These are phyloP conservation scores for Deilephila elpenor DNA, from an alignment of 2,888 invertebrate genomes.

Conservation along the genomic window DNA sequence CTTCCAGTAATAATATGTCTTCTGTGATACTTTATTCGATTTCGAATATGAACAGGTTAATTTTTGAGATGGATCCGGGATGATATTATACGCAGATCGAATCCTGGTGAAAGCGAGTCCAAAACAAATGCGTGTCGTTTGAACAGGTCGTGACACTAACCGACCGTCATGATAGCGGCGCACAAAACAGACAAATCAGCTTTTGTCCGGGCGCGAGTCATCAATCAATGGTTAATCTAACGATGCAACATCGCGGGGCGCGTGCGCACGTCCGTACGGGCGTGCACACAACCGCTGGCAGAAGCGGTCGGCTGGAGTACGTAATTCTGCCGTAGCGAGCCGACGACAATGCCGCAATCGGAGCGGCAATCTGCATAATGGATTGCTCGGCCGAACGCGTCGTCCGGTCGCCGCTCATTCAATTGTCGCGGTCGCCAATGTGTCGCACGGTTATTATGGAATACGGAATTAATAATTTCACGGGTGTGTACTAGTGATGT, in stretches of 20 bases:
- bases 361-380: slow-evolving; percentile 83
- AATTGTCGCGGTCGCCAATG: slow-evolving; percentile 81
- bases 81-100: too few species aligned
- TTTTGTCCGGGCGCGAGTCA: slow-evolving; percentile 60
- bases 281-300: slow-evolving; percentile 19
- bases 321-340: slow-evolving; percentile 72
- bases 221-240: slow-evolving; percentile 79
- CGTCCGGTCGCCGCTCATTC: slow-evolving; percentile 80
- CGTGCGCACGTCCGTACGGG: neutral
- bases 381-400: slow-evolving; percentile 81
- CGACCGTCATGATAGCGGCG: neutral
- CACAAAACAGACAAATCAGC: slow-evolving; percentile 53
- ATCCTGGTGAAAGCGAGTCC: neutral
- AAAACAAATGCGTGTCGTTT: neutral
- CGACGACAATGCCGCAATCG: slow-evolving; percentile 83
- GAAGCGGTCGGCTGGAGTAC: slow-evolving; percentile 46
- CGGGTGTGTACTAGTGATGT: slow-evolving; percentile 47
- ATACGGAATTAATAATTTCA: slow-evolving; percentile 79
- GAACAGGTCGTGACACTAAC: slow-evolving; percentile 5
- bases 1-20: too few species aligned
- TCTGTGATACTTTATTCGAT: too few species aligned
- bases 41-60: too few species aligned
- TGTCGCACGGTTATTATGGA: slow-evolving; percentile 78
- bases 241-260: slow-evolving; percentile 54
- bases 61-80: too few species aligned